Evolutionary conservation across 2,113 vertebrate genomes (phyloP), one percentile per base, ranked within the genome.

Genomic region (Xiphophorus hellerii): DNA sequence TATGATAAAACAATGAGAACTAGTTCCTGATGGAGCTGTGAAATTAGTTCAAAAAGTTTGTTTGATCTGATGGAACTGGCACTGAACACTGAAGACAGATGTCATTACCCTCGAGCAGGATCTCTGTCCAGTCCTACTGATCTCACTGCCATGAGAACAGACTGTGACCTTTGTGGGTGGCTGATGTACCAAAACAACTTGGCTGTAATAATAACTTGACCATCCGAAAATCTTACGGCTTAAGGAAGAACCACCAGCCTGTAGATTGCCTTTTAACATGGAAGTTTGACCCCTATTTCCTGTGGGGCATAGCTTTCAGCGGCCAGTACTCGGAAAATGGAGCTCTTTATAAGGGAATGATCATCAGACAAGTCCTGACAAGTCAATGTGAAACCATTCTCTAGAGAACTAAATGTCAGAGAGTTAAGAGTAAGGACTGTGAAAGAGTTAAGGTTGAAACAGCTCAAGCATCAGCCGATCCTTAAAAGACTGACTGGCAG

Each of bases 321-420:
- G 37, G 63, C 73, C 74, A 67, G 54, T 29, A 64, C 60, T 58
- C 2, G 5, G 22, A 58, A 8, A 58, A n/a, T 25, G 3, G 20
- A 25, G 51, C 28, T 15, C 51, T 91, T 84, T 63, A 77, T 71
- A 51, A 75, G 37, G 63, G 39, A 74, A 5, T 30, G 51, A 65
- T 67, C 73, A 85, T 82, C 69, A 82, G 73, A 80, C 78, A 70
- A 67, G 76, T 70, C 54, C 66, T 66, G 66, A 77, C 71, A 78
- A 35, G 67, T 4, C n/a, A 29, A 73, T 31, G 61, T n/a, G 70
- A 27, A 63, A 27, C 61, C 14, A 9, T 51, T 74, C 76, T 65
- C 71, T 15, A 0, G 66, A 78, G 87, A 76, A 62, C 80, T 62
- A 65, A 64, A 90, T 66, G 69, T 71, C 66, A 69, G 64, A 8